Evolutionary conservation across 2,113 vertebrate species (phyloP).

Genomic region (Glaucidium brasilianum): DNA sequence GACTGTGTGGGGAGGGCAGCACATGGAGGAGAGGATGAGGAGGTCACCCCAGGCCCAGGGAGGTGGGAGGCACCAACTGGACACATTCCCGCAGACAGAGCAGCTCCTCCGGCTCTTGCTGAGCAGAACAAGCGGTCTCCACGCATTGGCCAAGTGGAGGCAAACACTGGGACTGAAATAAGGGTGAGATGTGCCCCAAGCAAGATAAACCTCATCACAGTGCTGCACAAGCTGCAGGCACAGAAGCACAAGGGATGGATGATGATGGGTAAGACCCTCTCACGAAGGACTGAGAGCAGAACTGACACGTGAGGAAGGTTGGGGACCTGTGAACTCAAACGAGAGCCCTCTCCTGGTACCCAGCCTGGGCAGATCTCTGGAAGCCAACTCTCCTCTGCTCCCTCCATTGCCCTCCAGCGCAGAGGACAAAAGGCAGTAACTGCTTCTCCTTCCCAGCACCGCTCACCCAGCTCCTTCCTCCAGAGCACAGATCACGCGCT

Average conservation of each 20-base stretch:
- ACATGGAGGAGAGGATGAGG: neutral
- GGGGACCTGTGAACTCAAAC: fast-evolving
- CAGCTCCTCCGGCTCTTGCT: neutral
- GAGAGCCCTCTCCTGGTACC: neutral
- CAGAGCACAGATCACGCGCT: too few species aligned
- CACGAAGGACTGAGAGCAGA: neutral
- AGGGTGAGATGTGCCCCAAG: neutral
- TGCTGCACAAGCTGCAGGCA: fast-evolving
- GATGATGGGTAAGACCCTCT: neutral
- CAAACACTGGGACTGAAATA: neutral
- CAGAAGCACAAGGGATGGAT: neutral
- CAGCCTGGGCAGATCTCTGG: neutral
- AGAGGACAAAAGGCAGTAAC: neutral
- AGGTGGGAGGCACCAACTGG: neutral
- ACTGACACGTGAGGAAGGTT: neutral
- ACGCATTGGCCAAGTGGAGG: fast-evolving
- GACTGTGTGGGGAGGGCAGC: neutral
- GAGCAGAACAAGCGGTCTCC: fast-evolving
- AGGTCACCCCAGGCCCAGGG: neutral
- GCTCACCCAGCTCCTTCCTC: neutral
- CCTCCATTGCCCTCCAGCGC: fast-evolving
- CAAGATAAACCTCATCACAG: fast-evolving
- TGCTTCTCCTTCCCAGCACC: neutral
- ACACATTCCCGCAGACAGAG: neutral
- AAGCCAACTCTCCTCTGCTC: neutral